Percentiles rank a stretch among this genome's conserved stretches.
Conservation (phyloP, 2,888 invertebrate genomes). For the Hyppa rectilinea region DNA sequence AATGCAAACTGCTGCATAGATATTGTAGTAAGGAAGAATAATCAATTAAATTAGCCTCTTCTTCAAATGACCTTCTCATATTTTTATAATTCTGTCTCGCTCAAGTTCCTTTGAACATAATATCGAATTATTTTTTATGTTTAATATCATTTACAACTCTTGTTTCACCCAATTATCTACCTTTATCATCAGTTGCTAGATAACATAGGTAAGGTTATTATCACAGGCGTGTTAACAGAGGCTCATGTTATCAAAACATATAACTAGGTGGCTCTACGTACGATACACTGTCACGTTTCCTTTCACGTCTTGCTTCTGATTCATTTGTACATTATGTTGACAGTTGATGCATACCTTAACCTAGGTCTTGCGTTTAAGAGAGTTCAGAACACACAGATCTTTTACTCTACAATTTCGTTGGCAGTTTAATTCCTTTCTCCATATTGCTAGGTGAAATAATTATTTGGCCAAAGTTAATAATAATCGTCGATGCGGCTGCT, state of each 20-base stretch:
- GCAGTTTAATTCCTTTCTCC: background rate
- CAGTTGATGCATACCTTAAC: slow-evolving; percentile 3
- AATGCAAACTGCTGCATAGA: background rate
- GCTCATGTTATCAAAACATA: slow-evolving; percentile 61
- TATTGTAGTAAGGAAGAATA: background rate
- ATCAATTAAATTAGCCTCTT: background rate
- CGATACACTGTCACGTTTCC: slow-evolving; percentile 24
- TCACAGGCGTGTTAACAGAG: slow-evolving; percentile 61
- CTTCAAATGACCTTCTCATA: background rate
- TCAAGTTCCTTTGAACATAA: background rate
- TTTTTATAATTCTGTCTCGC: background rate
- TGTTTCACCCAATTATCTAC: slow-evolving; percentile 58
- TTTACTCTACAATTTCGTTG: background rate
- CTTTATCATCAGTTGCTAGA: slow-evolving; percentile 58
- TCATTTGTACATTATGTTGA: slow-evolving; percentile 12
- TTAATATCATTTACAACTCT: slow-evolving; percentile 36
- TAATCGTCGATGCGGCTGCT: background rate
- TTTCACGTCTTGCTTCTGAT: slow-evolving; percentile 21
- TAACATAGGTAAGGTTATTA: slow-evolving; percentile 63
- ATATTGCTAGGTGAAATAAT: background rate
- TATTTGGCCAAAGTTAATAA: no score
- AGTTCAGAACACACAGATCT: background rate
- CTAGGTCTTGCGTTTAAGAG: slow-evolving; percentile 11
- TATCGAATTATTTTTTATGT: slow-evolving; percentile 2
- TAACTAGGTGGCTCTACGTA: slow-evolving; percentile 37